Conservation (phyloP, 2,113 vertebrate genomes). For the Turnix velox region DNA sequence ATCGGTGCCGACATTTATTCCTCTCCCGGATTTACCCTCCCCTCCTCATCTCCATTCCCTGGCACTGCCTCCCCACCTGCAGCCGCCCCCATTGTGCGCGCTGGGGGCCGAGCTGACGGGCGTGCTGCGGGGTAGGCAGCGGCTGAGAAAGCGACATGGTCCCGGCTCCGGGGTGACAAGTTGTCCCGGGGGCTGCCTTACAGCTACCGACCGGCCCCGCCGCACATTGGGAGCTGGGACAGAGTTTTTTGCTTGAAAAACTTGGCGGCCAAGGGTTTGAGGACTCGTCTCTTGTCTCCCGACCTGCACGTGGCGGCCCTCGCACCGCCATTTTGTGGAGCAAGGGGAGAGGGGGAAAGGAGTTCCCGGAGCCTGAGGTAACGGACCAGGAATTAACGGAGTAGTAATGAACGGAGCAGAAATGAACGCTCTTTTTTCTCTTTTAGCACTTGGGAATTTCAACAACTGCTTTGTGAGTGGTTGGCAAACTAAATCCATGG, state of each 20-base stretch:
- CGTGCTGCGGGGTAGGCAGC: conserved; percentile 43
- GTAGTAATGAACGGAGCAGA: neutral
- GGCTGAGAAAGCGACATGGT: neutral
- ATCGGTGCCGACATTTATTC: neutral
- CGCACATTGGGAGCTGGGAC: neutral
- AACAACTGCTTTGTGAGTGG: neutral
- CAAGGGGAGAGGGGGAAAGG: neutral
- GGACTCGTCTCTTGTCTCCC: neutral
- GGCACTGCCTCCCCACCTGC: neutral
- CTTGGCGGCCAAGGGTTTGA: neutral
- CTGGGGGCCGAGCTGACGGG: too few species aligned
- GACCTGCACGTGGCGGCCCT: neutral
- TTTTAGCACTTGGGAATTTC: neutral
- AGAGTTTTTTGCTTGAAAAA: neutral
- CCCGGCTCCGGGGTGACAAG: conserved; percentile 11
- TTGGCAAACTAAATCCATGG: neutral
- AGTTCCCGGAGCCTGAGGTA: too few species aligned
- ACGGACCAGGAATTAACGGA: too few species aligned
- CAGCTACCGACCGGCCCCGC: neutral
- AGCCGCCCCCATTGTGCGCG: too few species aligned
- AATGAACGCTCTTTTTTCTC: neutral
- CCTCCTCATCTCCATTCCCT: neutral
- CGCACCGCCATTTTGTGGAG: neutral
- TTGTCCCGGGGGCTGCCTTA: neutral
- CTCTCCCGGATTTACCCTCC: neutral